Evolutionary conservation across 1,140 invertebrate genomes (phyloP).

Genomic region (Pygmarrhopalites habei): DNA sequence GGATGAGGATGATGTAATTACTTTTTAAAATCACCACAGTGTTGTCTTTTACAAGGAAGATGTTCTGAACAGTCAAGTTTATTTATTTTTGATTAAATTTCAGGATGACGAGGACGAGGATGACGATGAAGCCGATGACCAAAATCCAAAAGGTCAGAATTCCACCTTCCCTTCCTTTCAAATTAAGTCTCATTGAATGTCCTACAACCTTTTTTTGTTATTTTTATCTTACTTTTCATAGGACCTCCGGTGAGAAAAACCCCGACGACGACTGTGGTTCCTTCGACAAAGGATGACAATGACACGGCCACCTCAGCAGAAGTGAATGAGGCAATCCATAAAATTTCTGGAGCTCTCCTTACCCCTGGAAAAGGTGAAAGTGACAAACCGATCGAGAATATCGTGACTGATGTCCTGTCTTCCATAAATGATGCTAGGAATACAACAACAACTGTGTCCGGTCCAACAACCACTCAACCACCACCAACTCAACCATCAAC

Average conservation of each 20-base stretch:
- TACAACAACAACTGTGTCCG: background rate
- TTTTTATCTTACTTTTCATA: background rate
- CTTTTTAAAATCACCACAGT: too few species aligned
- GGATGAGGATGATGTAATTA: too few species aligned
- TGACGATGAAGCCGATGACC: conserved; percentile 31
- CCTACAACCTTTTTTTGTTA: too few species aligned
- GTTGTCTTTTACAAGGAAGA: too few species aligned
- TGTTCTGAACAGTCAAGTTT: too few species aligned
- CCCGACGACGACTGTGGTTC: conserved; percentile 19
- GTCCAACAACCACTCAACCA: conserved; percentile 11
- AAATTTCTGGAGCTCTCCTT: conserved; percentile 37
- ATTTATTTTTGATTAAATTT: too few species aligned
- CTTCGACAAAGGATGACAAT: conserved; percentile 24
- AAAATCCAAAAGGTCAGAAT: too few species aligned
- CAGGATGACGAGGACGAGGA: conserved; percentile 13
- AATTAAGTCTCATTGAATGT: too few species aligned
- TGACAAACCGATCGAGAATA: conserved; percentile 34
- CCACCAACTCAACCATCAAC: background rate
- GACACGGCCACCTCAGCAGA: conserved; percentile 37
- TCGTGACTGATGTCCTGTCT: conserved; percentile 34
- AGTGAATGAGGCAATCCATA: conserved; percentile 37
- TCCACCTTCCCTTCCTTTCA: too few species aligned
- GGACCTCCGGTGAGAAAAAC: conserved; percentile 14
- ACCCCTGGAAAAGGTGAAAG: conserved; percentile 16
- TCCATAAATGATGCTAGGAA: conserved; percentile 32